phyloP scores from a whole-genome alignment of 37 sponge, comb jelly and placozoan genomes.

The Chondrosia reniformis region DNA sequence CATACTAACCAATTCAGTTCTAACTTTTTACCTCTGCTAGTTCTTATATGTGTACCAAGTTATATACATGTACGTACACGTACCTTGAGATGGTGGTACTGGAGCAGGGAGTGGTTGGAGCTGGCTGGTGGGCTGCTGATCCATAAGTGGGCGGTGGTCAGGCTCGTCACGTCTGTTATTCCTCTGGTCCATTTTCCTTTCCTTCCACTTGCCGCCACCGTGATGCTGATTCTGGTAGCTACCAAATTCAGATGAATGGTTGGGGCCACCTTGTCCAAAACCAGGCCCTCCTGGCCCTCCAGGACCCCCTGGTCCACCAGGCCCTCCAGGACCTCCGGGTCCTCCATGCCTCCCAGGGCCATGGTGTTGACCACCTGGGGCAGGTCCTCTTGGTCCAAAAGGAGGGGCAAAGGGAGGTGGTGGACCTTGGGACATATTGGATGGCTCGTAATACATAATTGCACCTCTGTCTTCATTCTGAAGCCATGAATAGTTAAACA shows the following conservation, averaged over 20 bases:
- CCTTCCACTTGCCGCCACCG: slow-evolving; percentile 23
- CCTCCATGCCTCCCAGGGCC: not conserved
- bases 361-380: slow-evolving; percentile 3
- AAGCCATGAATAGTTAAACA: no score
- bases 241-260: not conserved
- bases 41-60: no score
- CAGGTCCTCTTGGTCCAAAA: not conserved
- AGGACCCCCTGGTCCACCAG: slow-evolving; percentile 3
- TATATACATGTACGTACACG: no score
- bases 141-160: not conserved
- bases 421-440: not conserved
- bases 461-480: slow-evolving; percentile 6
- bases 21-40: no score
- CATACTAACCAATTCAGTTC: no score
- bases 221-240: slow-evolving; percentile 1
- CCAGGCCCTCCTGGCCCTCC: not conserved
- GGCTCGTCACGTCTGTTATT: not conserved
- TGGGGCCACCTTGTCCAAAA: not conserved
- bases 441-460: slow-evolving; percentile 21
- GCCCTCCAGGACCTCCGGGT: not conserved
- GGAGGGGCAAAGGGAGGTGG: not conserved
- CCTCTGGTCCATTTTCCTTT: not conserved
- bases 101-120: not conserved
- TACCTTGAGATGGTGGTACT: not conserved
- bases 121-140: not conserved